Percentiles rank a stretch among this genome's conserved stretches.
phyloP scores from a whole-genome alignment of 1,140 invertebrate genomes.

The Sycobia sp. region DNA sequence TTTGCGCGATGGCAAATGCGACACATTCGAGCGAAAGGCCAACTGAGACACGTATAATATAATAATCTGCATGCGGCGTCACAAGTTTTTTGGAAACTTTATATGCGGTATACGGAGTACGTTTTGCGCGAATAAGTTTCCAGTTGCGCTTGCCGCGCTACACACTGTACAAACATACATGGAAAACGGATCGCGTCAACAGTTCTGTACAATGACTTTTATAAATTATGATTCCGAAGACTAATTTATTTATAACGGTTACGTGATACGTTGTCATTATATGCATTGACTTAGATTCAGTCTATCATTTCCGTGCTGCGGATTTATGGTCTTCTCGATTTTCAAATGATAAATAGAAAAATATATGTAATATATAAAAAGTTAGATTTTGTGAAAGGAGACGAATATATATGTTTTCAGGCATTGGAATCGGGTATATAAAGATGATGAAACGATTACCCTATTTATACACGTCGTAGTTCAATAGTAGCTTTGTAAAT shows the following conservation, averaged over 20 bases:
- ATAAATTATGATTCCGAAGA: background rate
- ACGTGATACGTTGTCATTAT: background rate
- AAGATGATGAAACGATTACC: slow-evolving; percentile 35
- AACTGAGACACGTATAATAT: too few relatives aligned
- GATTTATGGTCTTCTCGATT: too few relatives aligned
- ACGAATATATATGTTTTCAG: slow-evolving; percentile 20
- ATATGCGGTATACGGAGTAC: background rate
- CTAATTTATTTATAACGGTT: background rate
- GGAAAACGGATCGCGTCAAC: background rate
- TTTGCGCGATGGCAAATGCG: too few relatives aligned
- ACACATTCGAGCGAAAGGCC: too few relatives aligned
- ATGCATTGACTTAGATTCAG: too few relatives aligned
- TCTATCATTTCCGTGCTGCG: too few relatives aligned
- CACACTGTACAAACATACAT: background rate
- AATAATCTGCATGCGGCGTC: too few relatives aligned
- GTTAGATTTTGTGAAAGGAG: slow-evolving; percentile 4
- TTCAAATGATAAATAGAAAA: too few relatives aligned
- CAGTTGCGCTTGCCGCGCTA: background rate
- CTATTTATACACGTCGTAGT: slow-evolving; percentile 46
- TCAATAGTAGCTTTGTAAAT: slow-evolving; percentile 60
- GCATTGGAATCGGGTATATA: too few relatives aligned
- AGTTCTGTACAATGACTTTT: background rate
- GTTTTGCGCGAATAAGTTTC: background rate
- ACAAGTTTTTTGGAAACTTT: slow-evolving; percentile 25
- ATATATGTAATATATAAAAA: slow-evolving; percentile 13